Evolutionary conservation across 2,888 invertebrate species (phyloP).

Genomic region (Mylabris sibirica): DNA sequence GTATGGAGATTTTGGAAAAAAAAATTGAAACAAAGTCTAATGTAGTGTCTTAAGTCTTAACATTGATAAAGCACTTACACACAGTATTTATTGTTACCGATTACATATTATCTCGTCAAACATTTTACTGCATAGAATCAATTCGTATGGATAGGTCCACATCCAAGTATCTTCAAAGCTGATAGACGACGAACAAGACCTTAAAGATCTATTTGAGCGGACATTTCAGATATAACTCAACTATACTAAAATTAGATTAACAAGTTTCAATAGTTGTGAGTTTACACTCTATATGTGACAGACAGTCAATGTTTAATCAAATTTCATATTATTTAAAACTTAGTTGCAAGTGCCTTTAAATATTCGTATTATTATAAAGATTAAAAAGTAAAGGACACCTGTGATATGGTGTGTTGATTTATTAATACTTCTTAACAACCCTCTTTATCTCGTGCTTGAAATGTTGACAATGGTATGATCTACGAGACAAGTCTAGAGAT

Average conservation of each 20-base stretch:
- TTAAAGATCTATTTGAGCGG: slow-evolving; percentile 28
- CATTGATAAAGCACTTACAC: slow-evolving; percentile 29
- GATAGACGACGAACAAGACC: slow-evolving; percentile 26
- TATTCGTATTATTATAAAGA: slow-evolving; percentile 29
- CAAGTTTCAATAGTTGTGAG: slow-evolving; percentile 3
- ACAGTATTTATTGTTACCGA: slow-evolving; percentile 19
- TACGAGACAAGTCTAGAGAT: slow-evolving; percentile 41
- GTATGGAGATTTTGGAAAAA: not conserved
- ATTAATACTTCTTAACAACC: slow-evolving; percentile 49
- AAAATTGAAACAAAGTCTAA: slow-evolving; percentile 41
- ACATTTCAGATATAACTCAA: slow-evolving; percentile 31
- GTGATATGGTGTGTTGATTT: slow-evolving; percentile 52
- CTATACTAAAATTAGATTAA: slow-evolving; percentile 1
- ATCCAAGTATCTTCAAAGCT: slow-evolving; percentile 28
- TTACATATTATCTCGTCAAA: slow-evolving; percentile 26
- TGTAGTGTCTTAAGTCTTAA: slow-evolving; percentile 28
- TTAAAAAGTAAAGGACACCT: slow-evolving; percentile 43
- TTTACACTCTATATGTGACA: not conserved
- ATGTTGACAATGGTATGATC: slow-evolving; percentile 42
- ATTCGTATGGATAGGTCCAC: not conserved
- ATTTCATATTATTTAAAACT: not conserved
- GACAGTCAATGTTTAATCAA: slow-evolving; percentile 1
- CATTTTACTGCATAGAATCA: not conserved
- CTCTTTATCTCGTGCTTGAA: slow-evolving; percentile 30
- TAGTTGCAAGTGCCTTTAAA: slow-evolving; percentile 36